Evolutionary conservation across 1,140 invertebrate genomes (phyloP).

Genomic region (Whitmania pigra): DNA sequence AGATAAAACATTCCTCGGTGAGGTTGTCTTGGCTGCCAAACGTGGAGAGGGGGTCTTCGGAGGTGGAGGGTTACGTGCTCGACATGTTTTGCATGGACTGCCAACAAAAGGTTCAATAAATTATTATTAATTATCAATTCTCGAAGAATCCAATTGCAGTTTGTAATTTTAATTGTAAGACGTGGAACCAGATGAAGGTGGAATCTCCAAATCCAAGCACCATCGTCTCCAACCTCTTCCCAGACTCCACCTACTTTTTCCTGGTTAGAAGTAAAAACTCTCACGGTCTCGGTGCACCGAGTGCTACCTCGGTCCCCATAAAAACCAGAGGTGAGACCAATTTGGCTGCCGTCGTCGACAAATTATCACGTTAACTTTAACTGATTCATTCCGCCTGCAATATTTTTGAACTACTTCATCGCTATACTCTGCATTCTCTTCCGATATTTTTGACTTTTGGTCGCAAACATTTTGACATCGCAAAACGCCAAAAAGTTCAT

Average conservation of each 20-base stretch:
- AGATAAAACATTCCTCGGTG: conserved; percentile 58
- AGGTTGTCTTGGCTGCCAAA: conserved; percentile 60
- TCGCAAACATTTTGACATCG: too few species aligned
- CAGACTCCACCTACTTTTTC: conserved; percentile 72
- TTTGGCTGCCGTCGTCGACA: too few species aligned
- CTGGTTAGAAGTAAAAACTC: conserved; percentile 74
- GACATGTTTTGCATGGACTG: conserved; percentile 61
- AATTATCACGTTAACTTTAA: too few species aligned
- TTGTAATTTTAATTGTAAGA: too few species aligned
- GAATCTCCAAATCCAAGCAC: conserved; percentile 1
- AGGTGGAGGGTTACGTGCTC: conserved; percentile 63
- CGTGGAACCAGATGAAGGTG: too few species aligned
- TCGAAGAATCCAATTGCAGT: not conserved
- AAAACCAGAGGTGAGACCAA: conserved; percentile 35
- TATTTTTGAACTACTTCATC: too few species aligned
- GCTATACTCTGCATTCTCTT: too few species aligned
- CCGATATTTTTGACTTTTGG: too few species aligned
- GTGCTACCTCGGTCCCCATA: conserved; percentile 43
- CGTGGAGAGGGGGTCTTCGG: conserved; percentile 60
- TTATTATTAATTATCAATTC: not conserved
- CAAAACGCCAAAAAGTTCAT: too few species aligned
- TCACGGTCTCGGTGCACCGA: conserved; percentile 55
- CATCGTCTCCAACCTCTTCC: conserved; percentile 57
- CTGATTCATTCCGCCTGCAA: too few species aligned
- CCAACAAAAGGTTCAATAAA: not conserved